A percentile compares a stretch with the other conserved stretches of the same genome.
Evolutionary conservation across 2,888 invertebrate genomes (phyloP).

Genomic region (Thysanoteuthis rhombus): DNA sequence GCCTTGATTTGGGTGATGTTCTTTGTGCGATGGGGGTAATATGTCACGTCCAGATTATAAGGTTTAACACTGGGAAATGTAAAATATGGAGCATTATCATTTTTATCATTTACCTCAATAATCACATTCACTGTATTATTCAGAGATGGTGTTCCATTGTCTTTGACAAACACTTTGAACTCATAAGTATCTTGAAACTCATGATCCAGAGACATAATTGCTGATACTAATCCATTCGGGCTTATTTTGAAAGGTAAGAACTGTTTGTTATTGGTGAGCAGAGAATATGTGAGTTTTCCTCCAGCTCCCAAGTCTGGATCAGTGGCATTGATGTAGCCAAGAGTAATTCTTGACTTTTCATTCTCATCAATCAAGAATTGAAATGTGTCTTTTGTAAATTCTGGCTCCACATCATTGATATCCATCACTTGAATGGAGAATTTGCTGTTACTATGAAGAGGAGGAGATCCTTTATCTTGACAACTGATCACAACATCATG

Average conservation of each 20-base stretch:
- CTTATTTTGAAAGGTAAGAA: slow-evolving; percentile 12
- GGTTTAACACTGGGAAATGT: neutral
- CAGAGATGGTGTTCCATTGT: neutral
- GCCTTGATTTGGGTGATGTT: neutral
- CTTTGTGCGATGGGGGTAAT: neutral
- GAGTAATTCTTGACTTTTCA: neutral
- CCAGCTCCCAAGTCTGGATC: neutral
- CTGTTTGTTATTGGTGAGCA: neutral
- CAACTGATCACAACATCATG: slow-evolving; percentile 1
- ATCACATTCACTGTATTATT: neutral
- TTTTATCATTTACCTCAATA: neutral
- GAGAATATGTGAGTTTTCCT: neutral
- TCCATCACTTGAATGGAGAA: slow-evolving; percentile 12
- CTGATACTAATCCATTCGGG: neutral
- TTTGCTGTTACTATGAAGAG: slow-evolving; percentile 12
- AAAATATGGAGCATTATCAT: slow-evolving; percentile 12
- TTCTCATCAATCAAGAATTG: neutral
- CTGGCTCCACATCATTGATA: neutral
- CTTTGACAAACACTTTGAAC: neutral
- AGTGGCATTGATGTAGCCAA: neutral
- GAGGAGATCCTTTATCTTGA: neutral
- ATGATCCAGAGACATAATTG: neutral
- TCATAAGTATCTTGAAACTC: neutral
- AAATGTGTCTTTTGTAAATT: neutral
- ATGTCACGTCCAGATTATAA: neutral